Evolutionary conservation across 2,797 vertebrate species (phyloP), one percentile per base, ranked within the genome.

Genomic region (Mallotus villosus): DNA sequence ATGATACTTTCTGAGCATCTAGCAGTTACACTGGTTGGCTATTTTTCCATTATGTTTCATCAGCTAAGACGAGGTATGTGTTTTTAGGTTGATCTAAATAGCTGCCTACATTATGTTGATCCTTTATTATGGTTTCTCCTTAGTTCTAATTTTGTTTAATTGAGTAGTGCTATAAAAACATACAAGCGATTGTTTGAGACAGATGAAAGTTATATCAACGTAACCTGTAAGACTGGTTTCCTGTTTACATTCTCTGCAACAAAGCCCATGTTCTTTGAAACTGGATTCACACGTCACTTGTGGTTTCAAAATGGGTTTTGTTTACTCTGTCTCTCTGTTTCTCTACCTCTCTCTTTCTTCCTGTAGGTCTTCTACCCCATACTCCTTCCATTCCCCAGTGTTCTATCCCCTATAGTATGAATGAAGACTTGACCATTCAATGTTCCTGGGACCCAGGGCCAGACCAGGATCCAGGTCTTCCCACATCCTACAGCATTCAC

Each of bases 401-500:
- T 75, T 57, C n/a, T 49, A 87, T 86, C 55, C 90, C 85, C 22
- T 80, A 82, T 76, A 32, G 25, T 1, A 63, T 75, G 0, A 19
- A 2, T 2, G 19, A 22, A 1, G 79, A 80, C n/a, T 1, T 0
- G 8, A 19, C 75, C 49, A 91, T 94, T n/a, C 27, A 79, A 41
- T 94, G 93, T 63, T 46, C 14, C 34, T 94, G 91, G 92, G 68
- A 82, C 21, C 25, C 70, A 24, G 59, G 5, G 17, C 19, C 21
- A 6, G 46, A 7, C 60, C 55, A 22, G 9, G 65, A 78, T 62
- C 34, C 71, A 21, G 67, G 62, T 17, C 58, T 19, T 55, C 65
- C 74, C 29, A 75, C 73, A 1, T 69, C 11, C 22, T 93, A 92
- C 80, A 88, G 49, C 14, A 80, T 94, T 22, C 69, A 90, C 76